phyloP scores from a whole-genome alignment of 2,113 vertebrate genomes.

The Climacteris rufus region DNA sequence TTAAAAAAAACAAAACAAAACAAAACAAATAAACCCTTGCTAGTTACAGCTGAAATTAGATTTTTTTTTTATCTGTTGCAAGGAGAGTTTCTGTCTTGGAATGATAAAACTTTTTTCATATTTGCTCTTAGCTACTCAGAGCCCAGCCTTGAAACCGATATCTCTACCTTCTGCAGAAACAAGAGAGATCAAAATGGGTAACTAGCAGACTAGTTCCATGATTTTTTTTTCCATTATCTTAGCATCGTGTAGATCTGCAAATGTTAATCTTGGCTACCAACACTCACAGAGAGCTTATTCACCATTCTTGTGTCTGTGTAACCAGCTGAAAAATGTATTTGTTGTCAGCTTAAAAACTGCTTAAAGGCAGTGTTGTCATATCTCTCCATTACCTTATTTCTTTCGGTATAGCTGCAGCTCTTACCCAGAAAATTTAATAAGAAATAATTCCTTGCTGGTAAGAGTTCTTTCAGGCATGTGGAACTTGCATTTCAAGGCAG shows the following conservation, averaged over 20 bases:
- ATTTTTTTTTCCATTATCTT: background rate
- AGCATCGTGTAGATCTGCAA: background rate
- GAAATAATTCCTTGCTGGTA: background rate
- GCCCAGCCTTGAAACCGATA: background rate
- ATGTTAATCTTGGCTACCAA: background rate
- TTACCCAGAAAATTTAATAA: background rate
- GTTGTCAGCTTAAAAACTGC: background rate
- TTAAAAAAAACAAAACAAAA: no score
- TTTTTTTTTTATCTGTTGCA: background rate
- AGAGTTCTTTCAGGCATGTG: background rate
- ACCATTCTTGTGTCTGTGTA: background rate
- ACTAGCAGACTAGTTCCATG: background rate
- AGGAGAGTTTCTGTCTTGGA: background rate
- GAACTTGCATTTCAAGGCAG: background rate
- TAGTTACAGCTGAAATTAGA: background rate
- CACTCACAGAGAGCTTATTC: background rate
- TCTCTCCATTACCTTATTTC: background rate
- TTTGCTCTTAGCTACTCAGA: slow-evolving; percentile 43
- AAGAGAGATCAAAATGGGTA: background rate
- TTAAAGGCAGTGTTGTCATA: background rate
- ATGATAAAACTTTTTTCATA: background rate
- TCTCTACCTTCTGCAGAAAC: background rate
- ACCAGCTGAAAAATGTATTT: background rate
- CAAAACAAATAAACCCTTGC: background rate
- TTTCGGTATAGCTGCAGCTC: background rate